These are phyloP conservation scores for Cebus imitator DNA, from an alignment of 2,113 vertebrate species.

Conservation along the genomic window DNA sequence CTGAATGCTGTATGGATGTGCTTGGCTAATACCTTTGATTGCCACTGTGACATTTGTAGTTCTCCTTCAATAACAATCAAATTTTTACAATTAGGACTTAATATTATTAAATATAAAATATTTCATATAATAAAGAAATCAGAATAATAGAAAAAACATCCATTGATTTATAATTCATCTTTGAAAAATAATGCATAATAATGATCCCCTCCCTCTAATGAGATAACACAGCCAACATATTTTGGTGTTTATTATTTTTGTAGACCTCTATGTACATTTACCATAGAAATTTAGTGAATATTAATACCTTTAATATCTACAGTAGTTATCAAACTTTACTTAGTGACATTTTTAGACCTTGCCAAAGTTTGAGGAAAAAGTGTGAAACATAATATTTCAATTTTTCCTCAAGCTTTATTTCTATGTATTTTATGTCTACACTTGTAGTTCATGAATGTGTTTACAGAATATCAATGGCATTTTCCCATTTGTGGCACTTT, in stretches of 20 bases:
- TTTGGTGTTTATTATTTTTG: not conserved
- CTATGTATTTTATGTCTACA: not conserved
- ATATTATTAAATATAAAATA: not conserved
- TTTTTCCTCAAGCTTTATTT: not conserved
- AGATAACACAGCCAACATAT: not conserved
- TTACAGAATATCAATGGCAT: not conserved
- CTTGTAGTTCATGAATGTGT: not conserved
- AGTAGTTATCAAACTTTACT: not conserved
- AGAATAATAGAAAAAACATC: not conserved
- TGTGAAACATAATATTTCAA: not conserved
- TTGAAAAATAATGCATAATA: not conserved
- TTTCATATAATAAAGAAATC: not conserved
- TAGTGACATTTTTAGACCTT: not conserved
- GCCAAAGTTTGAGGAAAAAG: not conserved
- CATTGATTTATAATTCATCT: not conserved
- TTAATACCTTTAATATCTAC: not conserved
- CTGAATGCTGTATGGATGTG: not conserved
- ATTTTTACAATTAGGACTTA: not conserved
- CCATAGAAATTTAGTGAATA: not conserved
- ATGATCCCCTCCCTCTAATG: not conserved
- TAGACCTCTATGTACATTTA: not conserved
- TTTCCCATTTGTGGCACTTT: not conserved
- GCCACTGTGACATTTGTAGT: not conserved
- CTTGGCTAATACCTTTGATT: not conserved
- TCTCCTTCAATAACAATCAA: not conserved